Conservation (phyloP, 2,797 vertebrate species). For the Sebastes nivosus region DNA sequence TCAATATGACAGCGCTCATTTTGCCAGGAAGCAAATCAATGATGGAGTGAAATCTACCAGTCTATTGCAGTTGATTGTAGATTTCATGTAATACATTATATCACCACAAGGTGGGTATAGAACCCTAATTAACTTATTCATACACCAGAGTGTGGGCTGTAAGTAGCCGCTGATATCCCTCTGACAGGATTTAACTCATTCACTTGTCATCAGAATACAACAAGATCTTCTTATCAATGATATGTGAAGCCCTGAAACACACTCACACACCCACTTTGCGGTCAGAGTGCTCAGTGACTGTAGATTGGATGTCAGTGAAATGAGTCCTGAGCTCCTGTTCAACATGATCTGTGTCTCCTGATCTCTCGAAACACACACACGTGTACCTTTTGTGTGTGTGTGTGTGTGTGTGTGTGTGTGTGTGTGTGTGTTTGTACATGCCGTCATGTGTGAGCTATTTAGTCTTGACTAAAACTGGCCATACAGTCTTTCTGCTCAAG, state of each 20-base stretch:
- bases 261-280: background rate
- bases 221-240: conserved; percentile 2
- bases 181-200: background rate
- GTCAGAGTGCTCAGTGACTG: conserved; percentile 28
- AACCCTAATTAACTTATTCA: conserved; percentile 13
- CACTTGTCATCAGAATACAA: background rate
- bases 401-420: background rate
- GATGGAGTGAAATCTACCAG: background rate
- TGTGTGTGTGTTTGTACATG: background rate
- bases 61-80: background rate
- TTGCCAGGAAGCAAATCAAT: background rate
- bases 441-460: background rate
- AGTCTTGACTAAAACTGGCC: background rate
- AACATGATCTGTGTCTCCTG: conserved; percentile 46
- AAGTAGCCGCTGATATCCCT: background rate
- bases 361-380: conserved; percentile 17
- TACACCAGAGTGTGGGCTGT: background rate
- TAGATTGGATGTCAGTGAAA: conserved; percentile 64
- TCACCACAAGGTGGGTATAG: conserved; percentile 60
- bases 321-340: conserved; percentile 39
- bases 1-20: background rate
- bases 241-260: background rate
- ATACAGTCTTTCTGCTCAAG: background rate
- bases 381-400: background rate
- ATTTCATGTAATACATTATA: conserved; percentile 23